Evolutionary conservation across 2,797 vertebrate species (phyloP), one percentile per base, ranked within the genome.

Genomic region (Otus scops): DNA sequence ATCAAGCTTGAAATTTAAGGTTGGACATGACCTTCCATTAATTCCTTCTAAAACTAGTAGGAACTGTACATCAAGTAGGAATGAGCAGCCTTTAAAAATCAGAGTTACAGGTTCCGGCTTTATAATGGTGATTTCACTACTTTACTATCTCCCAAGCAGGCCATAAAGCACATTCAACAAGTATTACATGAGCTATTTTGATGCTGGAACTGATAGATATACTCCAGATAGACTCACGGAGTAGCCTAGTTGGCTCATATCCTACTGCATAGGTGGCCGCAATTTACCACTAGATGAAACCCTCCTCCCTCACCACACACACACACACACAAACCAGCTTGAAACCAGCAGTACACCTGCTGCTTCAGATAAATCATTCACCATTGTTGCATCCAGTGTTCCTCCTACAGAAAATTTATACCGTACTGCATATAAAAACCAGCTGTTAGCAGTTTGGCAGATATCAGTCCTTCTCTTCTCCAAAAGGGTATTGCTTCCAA

Each of bases 301-400:
- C 63, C 30, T 87, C 50, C 21, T 67, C 30, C 3, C 3, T 63
- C 70, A 38, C 83, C 54, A 30, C 75, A 69, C 13, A 5, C n/a
- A 32, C n/a, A 32, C 41, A 43, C 41, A 43, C n/a, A 6, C 13
- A 22, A 8, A 34, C 5, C 73, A 24, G 43, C 57, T 51, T 9
- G 6, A 69, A 63, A 32, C 34, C 34, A 34, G 65, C 4, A n/a
- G 28, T 74, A 28, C 93, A 96, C 96, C 94, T 96, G 95, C 89
- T 45, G 70, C 92, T 71, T 36, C 75, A 43, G 57, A 80, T 39
- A 50, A 56, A 30, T 10, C 65, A 18, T 16, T 41, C 70, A 34
- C 34, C 36, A 7, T 13, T 14, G 17, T 20, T 26, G 24, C 36
- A 57, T 54, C 56, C 93, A 34, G 32, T 8, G 5, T 41, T 84